Evolutionary conservation across 2,888 invertebrate genomes (phyloP).

Genomic region (Nymphalis urticae): DNA sequence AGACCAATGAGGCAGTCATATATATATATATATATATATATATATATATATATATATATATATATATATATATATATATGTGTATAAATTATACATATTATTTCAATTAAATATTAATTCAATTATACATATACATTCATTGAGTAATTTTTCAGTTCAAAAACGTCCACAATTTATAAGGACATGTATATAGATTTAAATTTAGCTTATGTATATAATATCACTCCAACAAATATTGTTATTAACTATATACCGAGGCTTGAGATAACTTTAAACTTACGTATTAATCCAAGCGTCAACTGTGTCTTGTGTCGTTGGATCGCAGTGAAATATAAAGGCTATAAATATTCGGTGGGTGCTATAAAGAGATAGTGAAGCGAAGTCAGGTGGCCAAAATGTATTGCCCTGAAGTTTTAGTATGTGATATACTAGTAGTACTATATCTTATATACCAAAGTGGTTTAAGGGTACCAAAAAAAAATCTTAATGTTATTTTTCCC

Average conservation of each 20-base stretch:
- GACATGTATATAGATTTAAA: too few relatives aligned
- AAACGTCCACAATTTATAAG: too few relatives aligned
- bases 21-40: too few relatives aligned
- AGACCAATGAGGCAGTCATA: too few relatives aligned
- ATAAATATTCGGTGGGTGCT: conserved; percentile 75
- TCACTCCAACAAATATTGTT: conserved; percentile 28
- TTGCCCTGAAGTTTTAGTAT: conserved; percentile 27
- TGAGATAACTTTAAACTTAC: conserved; percentile 50
- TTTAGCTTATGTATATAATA: conserved; percentile 14
- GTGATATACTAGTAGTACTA: conserved; percentile 16
- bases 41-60: too few relatives aligned
- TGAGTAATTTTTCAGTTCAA: too few relatives aligned
- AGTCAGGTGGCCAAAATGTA: conserved; percentile 66
- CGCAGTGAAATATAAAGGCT: conserved; percentile 69
- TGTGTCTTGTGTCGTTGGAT: conserved; percentile 65
- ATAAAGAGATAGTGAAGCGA: conserved; percentile 62
- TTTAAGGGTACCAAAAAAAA: neutral
- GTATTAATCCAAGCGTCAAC: conserved; percentile 65
- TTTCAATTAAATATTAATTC: too few relatives aligned
- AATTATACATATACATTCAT: too few relatives aligned
- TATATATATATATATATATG: too few relatives aligned
- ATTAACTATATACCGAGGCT: conserved; percentile 30
- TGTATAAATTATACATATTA: too few relatives aligned
- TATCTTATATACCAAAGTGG: neutral
- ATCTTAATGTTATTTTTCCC: too few relatives aligned